Conservation (phyloP, 2,113 vertebrate species). For the Pyrgilauda ruficollis region DNA sequence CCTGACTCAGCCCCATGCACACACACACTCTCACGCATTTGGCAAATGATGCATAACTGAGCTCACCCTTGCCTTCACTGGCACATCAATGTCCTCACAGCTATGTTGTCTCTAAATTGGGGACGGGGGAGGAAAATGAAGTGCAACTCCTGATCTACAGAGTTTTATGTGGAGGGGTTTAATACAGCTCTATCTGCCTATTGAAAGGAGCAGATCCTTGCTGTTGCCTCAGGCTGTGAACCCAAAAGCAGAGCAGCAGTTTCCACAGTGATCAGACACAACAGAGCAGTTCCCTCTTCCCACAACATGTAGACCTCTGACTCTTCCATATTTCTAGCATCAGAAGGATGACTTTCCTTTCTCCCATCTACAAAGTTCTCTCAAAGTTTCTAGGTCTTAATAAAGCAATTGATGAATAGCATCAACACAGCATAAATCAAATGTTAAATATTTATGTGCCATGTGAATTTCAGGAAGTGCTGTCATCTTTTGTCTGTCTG, state of each 20-base stretch:
- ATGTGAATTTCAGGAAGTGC: neutral
- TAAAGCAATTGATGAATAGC: slow-evolving; percentile 21
- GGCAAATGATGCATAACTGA: neutral
- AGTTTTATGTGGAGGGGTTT: neutral
- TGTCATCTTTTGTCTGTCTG: neutral
- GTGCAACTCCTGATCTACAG: neutral
- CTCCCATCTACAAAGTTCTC: neutral
- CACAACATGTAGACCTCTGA: neutral
- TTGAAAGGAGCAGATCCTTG: neutral
- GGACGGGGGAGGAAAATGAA: neutral
- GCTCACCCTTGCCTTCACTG: neutral
- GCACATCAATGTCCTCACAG: neutral
- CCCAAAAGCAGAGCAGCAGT: neutral
- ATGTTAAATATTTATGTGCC: slow-evolving; percentile 9
- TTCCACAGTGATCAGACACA: neutral
- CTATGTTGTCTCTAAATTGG: neutral
- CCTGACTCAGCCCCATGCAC: neutral
- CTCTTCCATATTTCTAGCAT: neutral
- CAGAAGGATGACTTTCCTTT: neutral
- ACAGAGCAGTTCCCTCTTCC: neutral
- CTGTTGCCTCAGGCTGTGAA: neutral
- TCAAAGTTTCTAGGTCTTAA: neutral
- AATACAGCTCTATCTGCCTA: neutral
- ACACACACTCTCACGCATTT: neutral
- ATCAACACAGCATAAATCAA: neutral